Evolutionary conservation across 2,113 vertebrate genomes (phyloP).

Genomic region (Microcebus murinus): DNA sequence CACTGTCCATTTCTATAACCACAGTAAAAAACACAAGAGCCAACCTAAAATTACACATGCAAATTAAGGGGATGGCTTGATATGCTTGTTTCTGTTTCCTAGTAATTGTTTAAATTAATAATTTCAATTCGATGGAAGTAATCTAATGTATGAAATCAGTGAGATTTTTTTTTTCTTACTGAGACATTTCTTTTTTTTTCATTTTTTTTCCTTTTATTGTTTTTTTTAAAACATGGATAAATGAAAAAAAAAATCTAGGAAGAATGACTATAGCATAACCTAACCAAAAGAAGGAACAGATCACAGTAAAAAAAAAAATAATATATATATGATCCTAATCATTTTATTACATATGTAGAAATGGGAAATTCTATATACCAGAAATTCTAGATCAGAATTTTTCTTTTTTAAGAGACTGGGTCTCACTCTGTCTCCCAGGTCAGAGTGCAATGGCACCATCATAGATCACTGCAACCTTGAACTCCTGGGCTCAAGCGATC

Average conservation of each 20-base stretch:
- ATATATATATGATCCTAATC: too few relatives aligned
- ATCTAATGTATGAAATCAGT: background rate
- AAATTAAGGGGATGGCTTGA: background rate
- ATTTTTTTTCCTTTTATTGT: background rate
- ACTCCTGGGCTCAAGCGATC: too few relatives aligned
- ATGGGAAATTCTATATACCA: too few relatives aligned
- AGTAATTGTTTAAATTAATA: background rate
- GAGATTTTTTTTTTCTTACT: conserved; percentile 42
- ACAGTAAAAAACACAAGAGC: background rate
- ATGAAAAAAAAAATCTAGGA: background rate
- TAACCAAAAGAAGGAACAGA: background rate
- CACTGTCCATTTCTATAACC: background rate
- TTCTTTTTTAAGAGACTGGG: too few relatives aligned
- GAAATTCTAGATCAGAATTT: too few relatives aligned
- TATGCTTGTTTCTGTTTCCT: conserved; percentile 12
- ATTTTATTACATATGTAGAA: too few relatives aligned
- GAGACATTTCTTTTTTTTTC: background rate
- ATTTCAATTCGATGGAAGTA: conserved; percentile 53
- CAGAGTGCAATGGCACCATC: too few relatives aligned
- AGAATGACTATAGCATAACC: background rate
- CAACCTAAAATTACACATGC: background rate
- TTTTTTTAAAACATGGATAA: background rate
- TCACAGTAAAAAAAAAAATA: background rate
- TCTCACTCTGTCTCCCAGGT: too few relatives aligned
- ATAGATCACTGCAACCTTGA: too few relatives aligned